Conservation (phyloP, 1,140 invertebrate genomes). For the Drosophila mayri region DNA sequence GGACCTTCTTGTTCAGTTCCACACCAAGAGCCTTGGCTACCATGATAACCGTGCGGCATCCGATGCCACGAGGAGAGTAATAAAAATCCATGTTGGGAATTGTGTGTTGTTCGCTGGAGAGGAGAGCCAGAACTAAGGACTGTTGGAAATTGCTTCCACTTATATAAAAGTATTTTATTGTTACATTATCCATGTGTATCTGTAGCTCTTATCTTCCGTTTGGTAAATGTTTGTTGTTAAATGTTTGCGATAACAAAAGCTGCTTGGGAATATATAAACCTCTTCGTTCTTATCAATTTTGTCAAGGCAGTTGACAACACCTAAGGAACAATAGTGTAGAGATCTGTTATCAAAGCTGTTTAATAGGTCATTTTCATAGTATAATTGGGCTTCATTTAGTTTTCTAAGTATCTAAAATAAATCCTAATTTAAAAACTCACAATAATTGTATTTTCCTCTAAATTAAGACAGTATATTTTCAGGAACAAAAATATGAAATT, state of each 20-base stretch:
- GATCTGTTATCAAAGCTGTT: background rate
- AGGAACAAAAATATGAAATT: no score
- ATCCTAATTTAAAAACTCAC: no score
- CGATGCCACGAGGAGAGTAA: constrained; percentile 54
- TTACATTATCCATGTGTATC: background rate
- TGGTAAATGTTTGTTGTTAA: background rate
- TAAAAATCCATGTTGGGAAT: constrained; percentile 49
- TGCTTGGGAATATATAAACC: background rate
- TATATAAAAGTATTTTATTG: constrained; percentile 9
- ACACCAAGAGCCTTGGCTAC: constrained; percentile 85
- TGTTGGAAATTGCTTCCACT: background rate
- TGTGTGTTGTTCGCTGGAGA: background rate
- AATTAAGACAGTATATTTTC: no score
- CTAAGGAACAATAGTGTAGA: no score
- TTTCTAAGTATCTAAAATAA: background rate
- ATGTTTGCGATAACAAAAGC: background rate
- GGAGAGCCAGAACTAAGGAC: constrained; percentile 10
- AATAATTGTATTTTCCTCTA: background rate
- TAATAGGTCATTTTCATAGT: background rate
- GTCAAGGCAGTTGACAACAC: background rate
- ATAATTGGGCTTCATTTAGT: background rate
- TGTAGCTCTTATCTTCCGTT: background rate
- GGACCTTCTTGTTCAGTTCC: constrained; percentile 82
- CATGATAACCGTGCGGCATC: constrained; percentile 84
- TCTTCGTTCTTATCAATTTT: background rate